phyloP scores from a whole-genome alignment of 2,888 invertebrate species.

The Syrphus vitripennis region DNA sequence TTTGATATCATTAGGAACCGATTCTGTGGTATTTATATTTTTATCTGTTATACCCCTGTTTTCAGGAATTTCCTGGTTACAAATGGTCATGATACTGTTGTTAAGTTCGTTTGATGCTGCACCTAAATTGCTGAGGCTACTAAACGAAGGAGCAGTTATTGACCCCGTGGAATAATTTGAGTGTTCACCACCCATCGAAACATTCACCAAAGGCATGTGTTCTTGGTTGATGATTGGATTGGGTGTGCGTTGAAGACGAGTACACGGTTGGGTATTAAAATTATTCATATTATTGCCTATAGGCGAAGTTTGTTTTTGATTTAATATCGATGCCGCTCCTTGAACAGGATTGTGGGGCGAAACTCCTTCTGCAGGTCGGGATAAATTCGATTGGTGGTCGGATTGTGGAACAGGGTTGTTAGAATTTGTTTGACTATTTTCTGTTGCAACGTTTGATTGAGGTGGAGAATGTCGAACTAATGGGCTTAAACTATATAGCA shows the following conservation, averaged over 20 bases:
- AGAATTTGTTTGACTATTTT: neutral
- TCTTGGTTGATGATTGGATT: neutral
- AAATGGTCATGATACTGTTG: neutral
- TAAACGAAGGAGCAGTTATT: neutral
- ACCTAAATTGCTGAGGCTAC: neutral
- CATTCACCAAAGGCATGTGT: neutral
- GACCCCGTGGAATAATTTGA: neutral
- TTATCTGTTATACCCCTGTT: too few relatives aligned
- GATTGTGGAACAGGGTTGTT: neutral
- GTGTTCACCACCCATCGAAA: neutral
- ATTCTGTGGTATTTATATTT: neutral
- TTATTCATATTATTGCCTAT: neutral
- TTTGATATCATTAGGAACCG: neutral
- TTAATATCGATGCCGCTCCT: neutral
- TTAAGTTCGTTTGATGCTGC: neutral
- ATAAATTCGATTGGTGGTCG: neutral
- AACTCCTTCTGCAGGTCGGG: neutral
- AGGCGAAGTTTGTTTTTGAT: neutral
- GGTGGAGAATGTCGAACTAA: neutral
- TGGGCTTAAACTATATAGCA: neutral
- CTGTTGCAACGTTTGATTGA: neutral
- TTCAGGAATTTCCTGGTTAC: neutral
- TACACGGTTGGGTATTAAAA: neutral
- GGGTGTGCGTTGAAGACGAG: neutral
- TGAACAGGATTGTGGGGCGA: neutral